A percentile compares a stretch with the other conserved stretches of the same genome.
Evolutionary conservation across 1,140 invertebrate genomes (phyloP).

Genomic region (Cydia amplana): DNA sequence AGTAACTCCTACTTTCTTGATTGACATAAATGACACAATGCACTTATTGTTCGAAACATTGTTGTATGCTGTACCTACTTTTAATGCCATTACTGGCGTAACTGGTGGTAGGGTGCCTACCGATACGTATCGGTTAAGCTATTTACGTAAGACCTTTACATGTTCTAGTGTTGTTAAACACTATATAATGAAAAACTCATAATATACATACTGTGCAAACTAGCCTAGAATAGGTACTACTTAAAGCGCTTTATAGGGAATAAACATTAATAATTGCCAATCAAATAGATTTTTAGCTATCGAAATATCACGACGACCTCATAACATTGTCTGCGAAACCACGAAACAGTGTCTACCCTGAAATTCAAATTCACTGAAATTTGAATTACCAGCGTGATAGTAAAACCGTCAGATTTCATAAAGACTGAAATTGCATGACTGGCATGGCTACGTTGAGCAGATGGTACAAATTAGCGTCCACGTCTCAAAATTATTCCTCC

Average conservation of each 20-base stretch:
- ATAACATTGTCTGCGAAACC: no score
- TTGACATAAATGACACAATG: constrained; percentile 2
- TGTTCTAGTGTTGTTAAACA: background rate
- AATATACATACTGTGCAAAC: background rate
- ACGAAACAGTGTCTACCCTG: background rate
- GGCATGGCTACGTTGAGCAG: background rate
- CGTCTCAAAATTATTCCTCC: background rate
- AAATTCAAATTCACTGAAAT: background rate
- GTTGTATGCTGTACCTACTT: constrained; percentile 15
- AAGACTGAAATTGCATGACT: background rate
- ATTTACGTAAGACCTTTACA: constrained; percentile 2
- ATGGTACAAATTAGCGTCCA: background rate
- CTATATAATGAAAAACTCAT: background rate
- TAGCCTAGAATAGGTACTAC: no score
- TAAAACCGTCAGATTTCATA: background rate
- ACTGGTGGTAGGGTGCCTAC: background rate
- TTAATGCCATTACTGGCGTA: background rate
- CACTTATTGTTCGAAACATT: constrained; percentile 7
- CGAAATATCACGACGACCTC: no score
- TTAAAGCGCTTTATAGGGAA: no score
- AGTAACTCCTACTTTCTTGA: background rate
- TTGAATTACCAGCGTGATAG: background rate
- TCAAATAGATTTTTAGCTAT: no score
- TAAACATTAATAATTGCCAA: no score
- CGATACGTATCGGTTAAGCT: constrained; percentile 4